Conservation (phyloP, 1,140 invertebrate species). For the Diabrotica undecimpunctata region DNA sequence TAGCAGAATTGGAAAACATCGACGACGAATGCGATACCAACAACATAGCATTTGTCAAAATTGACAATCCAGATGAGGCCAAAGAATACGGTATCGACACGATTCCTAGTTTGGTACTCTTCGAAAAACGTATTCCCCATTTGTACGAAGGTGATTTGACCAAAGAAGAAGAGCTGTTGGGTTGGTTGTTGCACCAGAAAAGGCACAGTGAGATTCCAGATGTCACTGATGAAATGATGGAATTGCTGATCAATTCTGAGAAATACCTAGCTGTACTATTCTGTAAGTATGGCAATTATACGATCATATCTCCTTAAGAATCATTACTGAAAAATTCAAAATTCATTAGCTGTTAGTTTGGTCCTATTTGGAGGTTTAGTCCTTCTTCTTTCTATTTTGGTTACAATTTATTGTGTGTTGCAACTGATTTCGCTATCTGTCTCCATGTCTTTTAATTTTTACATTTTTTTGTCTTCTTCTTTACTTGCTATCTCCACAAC, state of each 20-base stretch:
- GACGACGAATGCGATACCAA: slow-evolving; percentile 91
- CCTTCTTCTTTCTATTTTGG: too few relatives aligned
- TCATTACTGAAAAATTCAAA: too few relatives aligned
- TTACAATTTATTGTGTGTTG: too few relatives aligned
- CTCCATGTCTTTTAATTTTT: too few relatives aligned
- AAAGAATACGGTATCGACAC: slow-evolving; percentile 85
- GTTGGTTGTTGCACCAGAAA: slow-evolving; percentile 86
- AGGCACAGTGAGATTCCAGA: slow-evolving; percentile 88
- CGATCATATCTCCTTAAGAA: too few relatives aligned
- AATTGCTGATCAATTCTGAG: slow-evolving; percentile 78
- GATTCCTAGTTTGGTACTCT: slow-evolving; percentile 78
- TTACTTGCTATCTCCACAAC: too few relatives aligned
- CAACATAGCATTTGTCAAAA: slow-evolving; percentile 90
- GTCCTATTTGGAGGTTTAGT: too few relatives aligned
- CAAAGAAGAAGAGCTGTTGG: slow-evolving; percentile 85
- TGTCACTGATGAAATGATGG: slow-evolving; percentile 91
- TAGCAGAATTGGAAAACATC: slow-evolving; percentile 87
- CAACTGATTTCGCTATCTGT: too few relatives aligned
- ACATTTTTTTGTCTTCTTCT: too few relatives aligned
- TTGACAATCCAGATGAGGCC: slow-evolving; percentile 82
- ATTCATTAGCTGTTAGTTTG: too few relatives aligned
- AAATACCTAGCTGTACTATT: slow-evolving; percentile 80
- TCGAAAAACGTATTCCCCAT: slow-evolving; percentile 83
- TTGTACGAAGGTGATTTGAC: slow-evolving; percentile 87
- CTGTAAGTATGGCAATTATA: slow-evolving; percentile 58